phyloP scores from a whole-genome alignment of 2,888 invertebrate genomes.

The Tridacna crocea region DNA sequence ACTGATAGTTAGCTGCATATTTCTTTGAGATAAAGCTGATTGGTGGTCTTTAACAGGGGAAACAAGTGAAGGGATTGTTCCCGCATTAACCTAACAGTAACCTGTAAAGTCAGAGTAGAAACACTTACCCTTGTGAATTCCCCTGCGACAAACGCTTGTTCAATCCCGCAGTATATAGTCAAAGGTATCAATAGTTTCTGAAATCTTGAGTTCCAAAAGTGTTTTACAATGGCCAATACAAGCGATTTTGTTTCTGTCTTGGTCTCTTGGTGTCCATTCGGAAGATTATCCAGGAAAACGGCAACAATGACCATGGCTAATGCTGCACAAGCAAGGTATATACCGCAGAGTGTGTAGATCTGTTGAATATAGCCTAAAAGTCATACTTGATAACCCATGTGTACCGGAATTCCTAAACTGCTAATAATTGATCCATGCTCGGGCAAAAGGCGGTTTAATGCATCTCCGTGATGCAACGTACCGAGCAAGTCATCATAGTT shows the following conservation, averaged over 20 bases:
- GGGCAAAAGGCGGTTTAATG: no score
- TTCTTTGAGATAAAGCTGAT: no score
- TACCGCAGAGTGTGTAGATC: conserved; percentile 94
- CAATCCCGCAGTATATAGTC: conserved; percentile 98
- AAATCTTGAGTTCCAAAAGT: conserved; percentile 93
- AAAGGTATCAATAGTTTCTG: conserved; percentile 97
- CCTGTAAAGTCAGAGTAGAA: neutral
- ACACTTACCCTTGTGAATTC: conserved; percentile 85
- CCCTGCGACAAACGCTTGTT: conserved; percentile 97
- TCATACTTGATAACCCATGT: no score
- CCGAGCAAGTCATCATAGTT: no score
- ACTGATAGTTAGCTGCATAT: no score
- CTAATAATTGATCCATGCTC: no score
- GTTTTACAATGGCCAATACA: conserved; percentile 87
- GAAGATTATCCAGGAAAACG: conserved; percentile 90
- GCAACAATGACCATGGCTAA: conserved; percentile 94
- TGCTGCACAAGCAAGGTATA: conserved; percentile 94
- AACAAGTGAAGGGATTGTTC: no score
- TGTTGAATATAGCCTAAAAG: conserved; percentile 84
- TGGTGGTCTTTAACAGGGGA: no score
- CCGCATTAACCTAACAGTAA: no score
- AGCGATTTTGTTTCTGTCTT: conserved; percentile 28
- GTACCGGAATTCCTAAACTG: no score
- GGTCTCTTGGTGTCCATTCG: conserved; percentile 46
- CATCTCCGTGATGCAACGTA: no score